These are phyloP conservation scores for Stegana nigrithorax DNA, from an alignment of 2,888 invertebrate genomes.

Conservation along the genomic window DNA sequence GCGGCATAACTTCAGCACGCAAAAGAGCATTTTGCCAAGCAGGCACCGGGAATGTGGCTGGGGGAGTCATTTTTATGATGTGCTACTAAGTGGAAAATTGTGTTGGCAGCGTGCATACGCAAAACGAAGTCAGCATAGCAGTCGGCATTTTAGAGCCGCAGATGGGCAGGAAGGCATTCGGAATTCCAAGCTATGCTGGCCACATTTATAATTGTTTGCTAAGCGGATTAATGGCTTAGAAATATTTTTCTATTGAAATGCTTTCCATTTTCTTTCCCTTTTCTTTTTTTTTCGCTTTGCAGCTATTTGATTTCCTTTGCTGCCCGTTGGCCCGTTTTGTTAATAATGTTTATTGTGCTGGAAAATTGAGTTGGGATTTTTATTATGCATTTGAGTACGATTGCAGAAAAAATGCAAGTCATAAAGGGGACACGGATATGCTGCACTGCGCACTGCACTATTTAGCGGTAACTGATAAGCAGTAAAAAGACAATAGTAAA, in stretches of 20 bases:
- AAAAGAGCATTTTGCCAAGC: no score
- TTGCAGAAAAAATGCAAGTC: no score
- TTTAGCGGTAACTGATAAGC: no score
- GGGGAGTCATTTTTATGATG: no score
- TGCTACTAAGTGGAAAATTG: conserved; percentile 4
- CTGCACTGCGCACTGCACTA: no score
- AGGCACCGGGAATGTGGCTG: no score
- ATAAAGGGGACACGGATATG: no score
- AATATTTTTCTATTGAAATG: conserved; percentile 13
- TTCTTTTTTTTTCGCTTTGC: not conserved
- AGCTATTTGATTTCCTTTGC: not conserved
- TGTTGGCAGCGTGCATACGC: not conserved
- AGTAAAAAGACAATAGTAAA: no score
- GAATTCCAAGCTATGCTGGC: not conserved
- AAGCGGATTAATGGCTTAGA: conserved; percentile 30
- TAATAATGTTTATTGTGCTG: conserved; percentile 36
- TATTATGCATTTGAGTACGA: no score
- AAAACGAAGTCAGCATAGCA: not conserved
- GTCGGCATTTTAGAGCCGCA: no score
- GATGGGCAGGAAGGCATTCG: no score
- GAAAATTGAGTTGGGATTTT: conserved; percentile 32
- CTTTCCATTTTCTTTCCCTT: not conserved
- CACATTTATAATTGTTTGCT: conserved; percentile 19
- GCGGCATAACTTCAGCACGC: no score
- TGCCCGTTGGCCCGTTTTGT: not conserved